phyloP scores from a whole-genome alignment of 2,113 vertebrate genomes.

The Perca fluviatilis region DNA sequence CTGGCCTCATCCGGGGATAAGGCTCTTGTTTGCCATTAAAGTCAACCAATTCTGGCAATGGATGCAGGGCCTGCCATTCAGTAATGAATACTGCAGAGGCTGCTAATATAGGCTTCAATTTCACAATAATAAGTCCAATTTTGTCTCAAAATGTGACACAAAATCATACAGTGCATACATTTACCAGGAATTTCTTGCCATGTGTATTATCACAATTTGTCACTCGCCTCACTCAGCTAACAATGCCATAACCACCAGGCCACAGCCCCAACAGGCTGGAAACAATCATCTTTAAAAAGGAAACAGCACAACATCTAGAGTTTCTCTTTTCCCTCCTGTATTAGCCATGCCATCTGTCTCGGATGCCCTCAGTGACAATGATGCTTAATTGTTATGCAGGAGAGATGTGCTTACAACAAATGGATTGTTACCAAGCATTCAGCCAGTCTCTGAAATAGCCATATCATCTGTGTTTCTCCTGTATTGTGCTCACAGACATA shows the following conservation, averaged over 20 bases:
- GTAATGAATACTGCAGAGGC: constrained; percentile 55
- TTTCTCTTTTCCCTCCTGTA: constrained; percentile 40
- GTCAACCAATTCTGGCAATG: constrained; percentile 62
- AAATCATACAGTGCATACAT: constrained; percentile 22
- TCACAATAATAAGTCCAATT: constrained; percentile 22
- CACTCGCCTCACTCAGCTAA: constrained; percentile 2
- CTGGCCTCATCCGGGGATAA: constrained; percentile 77
- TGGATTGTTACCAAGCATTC: constrained; percentile 48
- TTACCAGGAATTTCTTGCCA: constrained; percentile 7
- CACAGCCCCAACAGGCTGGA: constrained; percentile 22
- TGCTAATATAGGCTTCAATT: constrained; percentile 60
- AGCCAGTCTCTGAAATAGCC: constrained; percentile 33
- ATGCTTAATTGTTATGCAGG: constrained; percentile 75
- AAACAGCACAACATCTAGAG: constrained; percentile 36
- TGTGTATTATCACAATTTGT: constrained; percentile 19
- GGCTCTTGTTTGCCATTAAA: constrained; percentile 65
- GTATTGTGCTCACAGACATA: constrained; percentile 1
- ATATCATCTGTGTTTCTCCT: constrained; percentile 30
- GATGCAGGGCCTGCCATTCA: constrained; percentile 41
- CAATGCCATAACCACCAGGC: constrained; percentile 19
- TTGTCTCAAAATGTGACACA: constrained; percentile 29
- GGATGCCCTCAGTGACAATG: constrained; percentile 66
- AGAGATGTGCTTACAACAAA: constrained; percentile 52
- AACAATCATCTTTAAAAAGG: constrained; percentile 51
- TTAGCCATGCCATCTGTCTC: constrained; percentile 72